Evolutionary conservation across 2,797 vertebrate genomes (phyloP).

Genomic region (Enteromius treurensis): DNA sequence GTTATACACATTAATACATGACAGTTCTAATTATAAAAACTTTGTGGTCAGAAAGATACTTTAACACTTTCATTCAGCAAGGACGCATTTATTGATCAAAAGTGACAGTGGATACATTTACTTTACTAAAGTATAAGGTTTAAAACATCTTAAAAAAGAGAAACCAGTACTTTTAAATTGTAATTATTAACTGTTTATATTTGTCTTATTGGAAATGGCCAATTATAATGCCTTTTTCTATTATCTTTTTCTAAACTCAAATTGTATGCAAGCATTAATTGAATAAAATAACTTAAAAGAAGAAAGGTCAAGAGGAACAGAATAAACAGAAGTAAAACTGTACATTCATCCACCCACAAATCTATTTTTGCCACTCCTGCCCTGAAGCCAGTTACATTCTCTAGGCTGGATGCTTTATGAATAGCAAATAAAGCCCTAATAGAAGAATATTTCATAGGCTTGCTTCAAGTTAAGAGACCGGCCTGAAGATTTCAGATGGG

Average conservation of each 20-base stretch:
- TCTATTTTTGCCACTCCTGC: conserved; percentile 42
- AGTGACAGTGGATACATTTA: neutral
- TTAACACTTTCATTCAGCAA: neutral
- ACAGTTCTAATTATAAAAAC: neutral
- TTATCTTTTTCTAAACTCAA: neutral
- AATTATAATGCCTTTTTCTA: neutral
- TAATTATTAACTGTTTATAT: neutral
- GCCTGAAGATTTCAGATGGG: conserved; percentile 46
- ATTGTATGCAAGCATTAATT: conserved; percentile 5
- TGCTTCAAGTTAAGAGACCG: conserved; percentile 34
- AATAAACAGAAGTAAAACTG: conserved; percentile 33
- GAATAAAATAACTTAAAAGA: conserved; percentile 7
- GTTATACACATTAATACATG: neutral
- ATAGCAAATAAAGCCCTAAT: conserved; percentile 55
- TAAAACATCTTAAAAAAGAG: neutral
- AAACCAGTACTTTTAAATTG: neutral
- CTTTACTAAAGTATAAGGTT: neutral
- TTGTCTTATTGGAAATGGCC: neutral
- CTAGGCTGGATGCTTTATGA: conserved; percentile 41
- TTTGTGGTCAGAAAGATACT: neutral
- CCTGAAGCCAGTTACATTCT: conserved; percentile 45
- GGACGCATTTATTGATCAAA: neutral
- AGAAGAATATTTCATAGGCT: conserved; percentile 48
- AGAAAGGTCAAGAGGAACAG: conserved; percentile 14
- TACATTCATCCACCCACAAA: conserved; percentile 33